phyloP scores from a whole-genome alignment of 2,888 invertebrate species.

The Tetrapedia diversipes region DNA sequence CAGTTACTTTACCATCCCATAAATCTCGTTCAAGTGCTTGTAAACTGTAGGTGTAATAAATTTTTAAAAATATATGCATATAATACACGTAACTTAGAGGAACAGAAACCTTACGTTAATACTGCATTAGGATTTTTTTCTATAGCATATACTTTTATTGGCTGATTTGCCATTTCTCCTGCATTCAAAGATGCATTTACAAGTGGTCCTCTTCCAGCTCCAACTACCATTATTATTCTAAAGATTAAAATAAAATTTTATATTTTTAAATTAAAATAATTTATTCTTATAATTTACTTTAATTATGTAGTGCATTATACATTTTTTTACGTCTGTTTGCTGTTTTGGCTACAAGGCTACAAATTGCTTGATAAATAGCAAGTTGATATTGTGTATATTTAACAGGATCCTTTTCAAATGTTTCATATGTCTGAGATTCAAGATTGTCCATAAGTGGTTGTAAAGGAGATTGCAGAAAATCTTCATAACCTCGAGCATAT shows the following conservation, averaged over 20 bases:
- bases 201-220: conserved; percentile 97
- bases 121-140: conserved; percentile 99
- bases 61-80: not conserved
- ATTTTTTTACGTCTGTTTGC: conserved; percentile 81
- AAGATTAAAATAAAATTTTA: conserved; percentile 34
- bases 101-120: conserved; percentile 86
- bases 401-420: conserved; percentile 98
- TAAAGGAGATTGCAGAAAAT: conserved; percentile 94
- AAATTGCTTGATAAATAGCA: conserved; percentile 91
- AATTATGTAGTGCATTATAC: conserved; percentile 38
- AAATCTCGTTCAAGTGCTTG: conserved; percentile 89
- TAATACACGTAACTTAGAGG: no score
- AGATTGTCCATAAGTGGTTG: conserved; percentile 98
- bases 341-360: conserved; percentile 82
- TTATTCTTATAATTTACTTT: conserved; percentile 70
- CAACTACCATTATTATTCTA: conserved; percentile 92
- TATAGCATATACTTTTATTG: conserved; percentile 94
- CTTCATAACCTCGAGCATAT: conserved; percentile 92
- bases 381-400: conserved; percentile 96
- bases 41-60: conserved; percentile 81
- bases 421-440: conserved; percentile 97
- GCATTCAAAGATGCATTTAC: conserved; percentile 95
- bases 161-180: conserved; percentile 87
- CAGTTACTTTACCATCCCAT: conserved; percentile 90
- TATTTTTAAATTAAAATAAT: conserved; percentile 2